Evolutionary conservation across 2,797 vertebrate genomes (phyloP).

Genomic region (Argyrosomus regius): DNA sequence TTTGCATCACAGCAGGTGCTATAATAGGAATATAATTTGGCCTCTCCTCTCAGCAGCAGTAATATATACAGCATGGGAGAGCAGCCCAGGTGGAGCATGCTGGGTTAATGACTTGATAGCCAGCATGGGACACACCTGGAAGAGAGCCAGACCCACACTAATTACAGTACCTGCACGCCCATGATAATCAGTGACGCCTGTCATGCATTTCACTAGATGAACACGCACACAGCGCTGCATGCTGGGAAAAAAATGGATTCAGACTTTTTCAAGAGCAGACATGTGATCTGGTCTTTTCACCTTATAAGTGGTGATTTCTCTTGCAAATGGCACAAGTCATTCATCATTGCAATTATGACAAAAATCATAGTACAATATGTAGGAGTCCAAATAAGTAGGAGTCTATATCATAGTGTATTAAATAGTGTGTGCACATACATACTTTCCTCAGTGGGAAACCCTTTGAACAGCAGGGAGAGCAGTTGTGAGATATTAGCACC

Average conservation of each 20-base stretch:
- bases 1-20: constrained; percentile 53
- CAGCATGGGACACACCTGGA: constrained; percentile 63
- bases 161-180: constrained; percentile 53
- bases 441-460: not conserved
- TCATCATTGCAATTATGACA: constrained; percentile 20
- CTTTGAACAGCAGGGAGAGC: constrained; percentile 33
- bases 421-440: not conserved
- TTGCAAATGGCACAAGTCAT: constrained; percentile 15
- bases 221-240: constrained; percentile 24
- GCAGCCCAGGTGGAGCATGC: constrained; percentile 66
- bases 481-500: constrained; percentile 27
- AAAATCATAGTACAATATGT: not conserved
- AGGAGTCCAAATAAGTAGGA: not conserved
- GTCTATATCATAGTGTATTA: not conserved
- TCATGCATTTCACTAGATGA: constrained; percentile 25
- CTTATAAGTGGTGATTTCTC: constrained; percentile 4
- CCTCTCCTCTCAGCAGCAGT: constrained; percentile 53
- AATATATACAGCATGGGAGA: constrained; percentile 46
- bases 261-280: not conserved
- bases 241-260: constrained; percentile 1
- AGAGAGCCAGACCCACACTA: constrained; percentile 60
- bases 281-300: not conserved
- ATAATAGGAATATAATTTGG: constrained; percentile 40
- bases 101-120: constrained; percentile 73
- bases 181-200: constrained; percentile 44